Conservation (phyloP, 2,113 vertebrate species). For the Onychorhynchus coronatus region DNA sequence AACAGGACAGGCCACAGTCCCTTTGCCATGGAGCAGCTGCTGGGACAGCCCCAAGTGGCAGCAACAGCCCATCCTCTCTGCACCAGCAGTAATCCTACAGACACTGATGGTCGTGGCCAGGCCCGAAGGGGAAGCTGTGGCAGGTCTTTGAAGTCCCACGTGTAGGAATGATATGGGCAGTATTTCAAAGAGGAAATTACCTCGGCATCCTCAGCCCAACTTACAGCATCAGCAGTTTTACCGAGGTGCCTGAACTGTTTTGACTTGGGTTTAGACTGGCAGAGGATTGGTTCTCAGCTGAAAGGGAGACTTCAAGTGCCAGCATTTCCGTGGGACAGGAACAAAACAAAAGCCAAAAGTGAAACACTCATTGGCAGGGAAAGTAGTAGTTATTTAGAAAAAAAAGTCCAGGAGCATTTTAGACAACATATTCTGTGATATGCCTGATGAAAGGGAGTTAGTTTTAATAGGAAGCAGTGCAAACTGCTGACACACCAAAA, state of each 20-base stretch:
- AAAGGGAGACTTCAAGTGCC: neutral
- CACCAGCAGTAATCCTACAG: no score
- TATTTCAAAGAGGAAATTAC: neutral
- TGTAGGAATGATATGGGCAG: neutral
- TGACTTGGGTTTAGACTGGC: neutral
- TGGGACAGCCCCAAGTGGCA: neutral
- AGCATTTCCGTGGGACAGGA: neutral
- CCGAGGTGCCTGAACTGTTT: neutral
- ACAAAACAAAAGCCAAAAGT: neutral
- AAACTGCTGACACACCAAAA: neutral
- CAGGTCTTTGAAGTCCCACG: neutral
- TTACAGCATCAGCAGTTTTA: neutral
- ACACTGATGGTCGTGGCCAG: neutral
- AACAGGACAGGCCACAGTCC: fast-evolving
- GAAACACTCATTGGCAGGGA: neutral
- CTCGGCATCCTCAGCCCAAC: neutral
- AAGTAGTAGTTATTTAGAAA: neutral
- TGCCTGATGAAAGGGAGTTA: neutral
- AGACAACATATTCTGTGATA: neutral
- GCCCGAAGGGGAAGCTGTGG: neutral
- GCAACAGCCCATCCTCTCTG: neutral
- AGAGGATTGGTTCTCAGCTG: neutral
- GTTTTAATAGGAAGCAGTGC: neutral
- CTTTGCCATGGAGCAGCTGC: neutral
- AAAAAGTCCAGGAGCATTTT: neutral